Evolutionary conservation across 2,888 invertebrate genomes (phyloP), one percentile per base, ranked within the genome.

Genomic region (Drosophila incognita): DNA sequence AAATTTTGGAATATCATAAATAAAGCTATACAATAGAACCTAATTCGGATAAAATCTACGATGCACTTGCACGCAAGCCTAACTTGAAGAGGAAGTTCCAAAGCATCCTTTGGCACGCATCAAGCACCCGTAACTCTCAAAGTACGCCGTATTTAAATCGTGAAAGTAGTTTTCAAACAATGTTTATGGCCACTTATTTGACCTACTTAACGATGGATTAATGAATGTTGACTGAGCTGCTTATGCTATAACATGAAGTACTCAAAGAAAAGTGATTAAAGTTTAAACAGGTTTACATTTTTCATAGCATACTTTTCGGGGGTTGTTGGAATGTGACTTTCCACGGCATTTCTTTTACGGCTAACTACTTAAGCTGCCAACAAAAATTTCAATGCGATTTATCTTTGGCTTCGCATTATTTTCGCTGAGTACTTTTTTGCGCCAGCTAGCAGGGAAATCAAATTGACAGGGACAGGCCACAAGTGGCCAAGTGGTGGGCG

Each of bases 401-500:
- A 73, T 89, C 82, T 63, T 65, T 68, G 29, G 38, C 49, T 15
- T 31, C 58, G 60, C 80, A 74, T 74, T 66, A 64, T 62, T 66
- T 66, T 49, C 36, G 36, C 27, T 13, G 27, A 27, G 56, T 46
- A 70, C 68, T 72, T 79, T 72, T 69, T 15, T 33, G 33, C 29
- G 69, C 53, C 61, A 31, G 59, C 65, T 54, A 33, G n/a, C 35
- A 56, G 66, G 38, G 48, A 82, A 87, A 82, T 81, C 81, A 74
- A 89, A 89, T 84, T 87, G 83, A 89, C 82, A 82, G 74, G 63
- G 89, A 89, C 89, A 78, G 77, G 81, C 73, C 73, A 73, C 72
- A 87, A 85, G 83, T 80, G 83, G 71, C 70, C 52, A 63, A 38
- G 29, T 15, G 8, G 13, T 4, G n/a, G 49, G n/a, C 6, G 15